phyloP scores from a whole-genome alignment of 2,113 vertebrate species.

The Brienomyrus brachyistius region DNA sequence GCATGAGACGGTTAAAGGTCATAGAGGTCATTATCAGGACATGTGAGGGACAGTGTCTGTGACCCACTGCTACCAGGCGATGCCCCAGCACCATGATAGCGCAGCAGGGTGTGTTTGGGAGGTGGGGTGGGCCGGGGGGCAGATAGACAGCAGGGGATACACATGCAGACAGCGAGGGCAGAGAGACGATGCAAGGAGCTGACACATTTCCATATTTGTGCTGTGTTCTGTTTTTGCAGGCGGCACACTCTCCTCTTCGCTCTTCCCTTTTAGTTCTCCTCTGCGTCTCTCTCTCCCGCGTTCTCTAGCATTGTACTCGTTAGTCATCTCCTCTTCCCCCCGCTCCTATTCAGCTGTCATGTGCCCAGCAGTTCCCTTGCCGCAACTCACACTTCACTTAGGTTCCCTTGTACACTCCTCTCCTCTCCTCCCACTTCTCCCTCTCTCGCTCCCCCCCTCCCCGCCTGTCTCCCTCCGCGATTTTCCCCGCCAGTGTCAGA shows the following conservation, averaged over 20 bases:
- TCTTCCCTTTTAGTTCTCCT: background rate
- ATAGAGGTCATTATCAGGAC: background rate
- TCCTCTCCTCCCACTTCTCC: constrained; percentile 16
- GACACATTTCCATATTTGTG: constrained; percentile 38
- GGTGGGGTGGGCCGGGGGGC: background rate
- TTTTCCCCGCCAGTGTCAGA: constrained; percentile 33
- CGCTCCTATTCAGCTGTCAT: background rate
- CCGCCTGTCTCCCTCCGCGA: constrained; percentile 40
- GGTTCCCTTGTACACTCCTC: constrained; percentile 6
- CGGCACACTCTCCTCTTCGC: constrained; percentile 16
- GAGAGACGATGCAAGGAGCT: constrained; percentile 44
- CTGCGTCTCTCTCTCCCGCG: constrained; percentile 11
- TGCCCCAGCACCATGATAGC: constrained; percentile 31
- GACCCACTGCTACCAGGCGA: background rate
- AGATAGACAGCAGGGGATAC: constrained; percentile 36
- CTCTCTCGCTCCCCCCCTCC: constrained; percentile 11
- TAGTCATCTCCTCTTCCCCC: background rate
- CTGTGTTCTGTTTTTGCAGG: constrained; percentile 12
- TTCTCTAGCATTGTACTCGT: background rate
- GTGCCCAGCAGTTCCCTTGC: background rate
- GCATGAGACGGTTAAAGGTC: background rate
- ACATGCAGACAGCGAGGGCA: constrained; percentile 38
- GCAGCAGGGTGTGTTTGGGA: constrained; percentile 19
- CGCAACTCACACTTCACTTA: background rate
- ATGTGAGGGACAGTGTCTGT: background rate